A percentile compares a stretch with the other conserved stretches of the same genome.
These are phyloP conservation scores for Athalia rosae DNA, from an alignment of 2,888 invertebrate species.

Conservation along the genomic window DNA sequence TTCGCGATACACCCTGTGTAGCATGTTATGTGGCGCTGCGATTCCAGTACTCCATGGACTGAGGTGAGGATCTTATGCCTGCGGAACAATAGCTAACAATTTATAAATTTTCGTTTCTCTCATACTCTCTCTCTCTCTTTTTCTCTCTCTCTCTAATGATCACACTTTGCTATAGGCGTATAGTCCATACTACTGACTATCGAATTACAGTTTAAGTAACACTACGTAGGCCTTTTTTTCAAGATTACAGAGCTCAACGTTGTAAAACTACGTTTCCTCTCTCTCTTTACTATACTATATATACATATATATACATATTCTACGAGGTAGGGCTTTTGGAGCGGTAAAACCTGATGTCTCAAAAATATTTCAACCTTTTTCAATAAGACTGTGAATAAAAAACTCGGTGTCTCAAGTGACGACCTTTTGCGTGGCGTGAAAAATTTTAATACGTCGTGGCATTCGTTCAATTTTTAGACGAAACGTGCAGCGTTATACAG, in stretches of 20 bases:
- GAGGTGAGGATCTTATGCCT: conserved; percentile 25
- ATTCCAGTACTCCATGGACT: neutral
- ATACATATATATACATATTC: conserved; percentile 10
- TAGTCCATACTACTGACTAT: conserved; percentile 53
- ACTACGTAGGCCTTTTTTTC: conserved; percentile 64
- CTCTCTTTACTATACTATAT: neutral
- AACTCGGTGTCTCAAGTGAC: too few relatives aligned
- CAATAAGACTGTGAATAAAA: too few relatives aligned
- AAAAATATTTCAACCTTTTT: neutral
- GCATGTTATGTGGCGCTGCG: neutral
- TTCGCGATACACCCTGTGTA: conserved; percentile 19
- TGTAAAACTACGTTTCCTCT: conserved; percentile 36
- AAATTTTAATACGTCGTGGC: too few relatives aligned
- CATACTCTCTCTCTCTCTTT: conserved; percentile 35
- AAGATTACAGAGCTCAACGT: conserved; percentile 51
- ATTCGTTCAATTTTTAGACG: too few relatives aligned
- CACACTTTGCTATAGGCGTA: conserved; percentile 51
- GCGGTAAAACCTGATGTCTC: neutral
- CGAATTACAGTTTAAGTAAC: conserved; percentile 56
- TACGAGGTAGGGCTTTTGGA: neutral
- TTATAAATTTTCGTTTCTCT: conserved; percentile 34
- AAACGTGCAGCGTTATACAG: too few relatives aligned
- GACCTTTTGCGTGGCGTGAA: too few relatives aligned
- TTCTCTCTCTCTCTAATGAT: conserved; percentile 46
- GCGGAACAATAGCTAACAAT: conserved; percentile 49